These are phyloP conservation scores for Patella ulyssiponensis DNA, from an alignment of 2,888 invertebrate species.

Conservation along the genomic window DNA sequence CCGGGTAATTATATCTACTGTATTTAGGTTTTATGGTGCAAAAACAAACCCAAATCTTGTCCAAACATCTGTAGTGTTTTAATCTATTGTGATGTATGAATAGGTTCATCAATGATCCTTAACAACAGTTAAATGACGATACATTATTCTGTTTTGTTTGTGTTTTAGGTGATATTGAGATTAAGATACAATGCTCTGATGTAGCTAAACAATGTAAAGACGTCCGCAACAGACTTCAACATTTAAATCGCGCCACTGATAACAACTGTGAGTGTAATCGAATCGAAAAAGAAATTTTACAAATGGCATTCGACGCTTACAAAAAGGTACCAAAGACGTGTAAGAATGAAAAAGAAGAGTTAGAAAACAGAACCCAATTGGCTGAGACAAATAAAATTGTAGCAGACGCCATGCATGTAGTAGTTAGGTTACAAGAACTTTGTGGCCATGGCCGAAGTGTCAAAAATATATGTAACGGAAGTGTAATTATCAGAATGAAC, in stretches of 20 bases:
- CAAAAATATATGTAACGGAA: constrained; percentile 29
- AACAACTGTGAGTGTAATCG: background rate
- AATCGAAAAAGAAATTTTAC: background rate
- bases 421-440: constrained; percentile 14
- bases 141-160: background rate
- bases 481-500: constrained; percentile 32
- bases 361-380: background rate
- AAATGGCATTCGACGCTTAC: background rate
- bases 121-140: too few species aligned
- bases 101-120: too few species aligned
- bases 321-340: background rate
- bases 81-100: too few species aligned
- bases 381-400: constrained; percentile 16
- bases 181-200: background rate
- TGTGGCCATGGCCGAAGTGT: constrained; percentile 30
- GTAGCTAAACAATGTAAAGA: background rate
- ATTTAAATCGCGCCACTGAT: background rate
- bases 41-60: too few species aligned
- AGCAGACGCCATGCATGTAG: constrained; percentile 20
- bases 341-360: background rate
- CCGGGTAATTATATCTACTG: too few species aligned
- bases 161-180: background rate
- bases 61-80: too few species aligned
- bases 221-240: background rate
- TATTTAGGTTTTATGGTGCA: too few species aligned